Base-by-base conservation (phyloP, 2,113 vertebrate species). In the Marmota flaviventris region DNA sequence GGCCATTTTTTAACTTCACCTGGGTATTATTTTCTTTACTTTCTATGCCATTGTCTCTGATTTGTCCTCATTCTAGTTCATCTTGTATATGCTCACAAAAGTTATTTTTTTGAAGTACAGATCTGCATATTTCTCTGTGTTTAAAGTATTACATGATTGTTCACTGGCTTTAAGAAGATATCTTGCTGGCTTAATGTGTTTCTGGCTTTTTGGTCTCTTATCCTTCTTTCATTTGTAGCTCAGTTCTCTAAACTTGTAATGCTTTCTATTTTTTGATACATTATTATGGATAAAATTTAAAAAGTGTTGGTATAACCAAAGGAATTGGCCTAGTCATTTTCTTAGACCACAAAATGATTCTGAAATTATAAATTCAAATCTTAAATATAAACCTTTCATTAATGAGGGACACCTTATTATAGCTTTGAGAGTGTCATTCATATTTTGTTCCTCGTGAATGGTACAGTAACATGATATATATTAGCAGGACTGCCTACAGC, bases 1-100 rank as follows among this genome's bases (percentile, higher is more conserved):
- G 10, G 7, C 58, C 42, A 4, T 81, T 53, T 51, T 61, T 85
- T 79, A 39, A 78, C 34, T 69, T 93, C n/a, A 37, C 94, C 70
- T 77, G 67, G 37, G 65, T 48, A 11, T 75, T 86, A 20, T 12
- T 89, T 73, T 75, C 56, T 76, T 85, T 75, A 27, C 10, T 96
- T 67, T 86, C 76, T 96, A 0, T 79, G 70, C 16, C 29, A 53
- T 56, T 96, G 48, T 70, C 48, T 61, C 84, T 83, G 34, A 32
- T 75, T 65, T 94, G 65, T 61, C 3, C 51, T 37, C 51, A 39
- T 91, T 94, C 16, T 10, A 37, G 13, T 94, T 69, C 12, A 92
- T 92, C 34, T 96, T 94, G n/a, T 51, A 39, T 24, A 45, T 58
- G 56, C 45, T 84, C 45, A 90, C 70, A 75, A n/a, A 89, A 92